Evolutionary conservation across 2,888 invertebrate species (phyloP).

Genomic region (Euzetes globulus): DNA sequence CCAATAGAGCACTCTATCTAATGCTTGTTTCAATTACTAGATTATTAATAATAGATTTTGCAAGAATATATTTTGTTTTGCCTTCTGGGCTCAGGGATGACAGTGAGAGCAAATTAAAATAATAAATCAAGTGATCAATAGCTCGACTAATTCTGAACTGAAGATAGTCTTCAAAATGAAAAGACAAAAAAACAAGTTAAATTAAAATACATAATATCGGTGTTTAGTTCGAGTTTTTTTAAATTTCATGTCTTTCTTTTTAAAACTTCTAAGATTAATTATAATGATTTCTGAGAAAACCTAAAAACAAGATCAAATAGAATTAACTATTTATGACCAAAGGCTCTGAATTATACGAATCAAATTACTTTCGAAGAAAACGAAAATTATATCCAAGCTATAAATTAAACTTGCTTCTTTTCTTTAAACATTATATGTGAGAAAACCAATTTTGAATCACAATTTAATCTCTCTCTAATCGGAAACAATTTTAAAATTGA

Average conservation of each 20-base stretch:
- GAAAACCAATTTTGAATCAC: not conserved
- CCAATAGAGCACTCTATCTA: not conserved
- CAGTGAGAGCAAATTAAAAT: not conserved
- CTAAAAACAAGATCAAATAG: not conserved
- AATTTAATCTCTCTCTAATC: not conserved
- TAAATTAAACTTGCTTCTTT: not conserved
- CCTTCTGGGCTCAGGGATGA: not conserved
- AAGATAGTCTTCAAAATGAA: not conserved
- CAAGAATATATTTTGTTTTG: not conserved
- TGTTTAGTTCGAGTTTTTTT: not conserved
- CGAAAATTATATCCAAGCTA: not conserved
- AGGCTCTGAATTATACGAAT: not conserved
- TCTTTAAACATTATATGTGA: not conserved
- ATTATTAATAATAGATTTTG: not conserved
- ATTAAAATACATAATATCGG: not conserved
- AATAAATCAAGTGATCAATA: slow-evolving; percentile 7
- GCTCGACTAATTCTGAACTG: not conserved
- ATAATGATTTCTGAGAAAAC: not conserved
- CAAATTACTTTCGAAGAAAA: slow-evolving; percentile 1
- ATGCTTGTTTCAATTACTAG: not conserved
- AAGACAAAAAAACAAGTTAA: not conserved
- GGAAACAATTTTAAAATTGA: too few relatives aligned
- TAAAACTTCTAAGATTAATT: not conserved
- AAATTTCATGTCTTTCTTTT: not conserved
- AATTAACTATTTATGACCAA: slow-evolving; percentile 1